Conservation (phyloP, 2,113 vertebrate genomes). For the Chionomys nivalis region DNA sequence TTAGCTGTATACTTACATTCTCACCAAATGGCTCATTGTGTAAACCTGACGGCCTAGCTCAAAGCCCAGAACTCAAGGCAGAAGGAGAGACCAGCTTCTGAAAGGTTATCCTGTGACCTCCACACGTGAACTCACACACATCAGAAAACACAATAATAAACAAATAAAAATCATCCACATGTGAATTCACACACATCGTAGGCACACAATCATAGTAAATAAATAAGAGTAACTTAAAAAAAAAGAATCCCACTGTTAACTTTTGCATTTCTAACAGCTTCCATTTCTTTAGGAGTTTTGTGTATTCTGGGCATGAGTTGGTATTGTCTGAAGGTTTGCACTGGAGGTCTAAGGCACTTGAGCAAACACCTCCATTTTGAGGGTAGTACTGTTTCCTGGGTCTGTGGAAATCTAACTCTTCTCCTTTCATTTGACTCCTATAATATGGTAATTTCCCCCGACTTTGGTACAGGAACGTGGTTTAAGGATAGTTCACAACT, state of each 20-base stretch:
- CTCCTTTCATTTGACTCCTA: slow-evolving; percentile 54
- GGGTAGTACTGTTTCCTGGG: neutral
- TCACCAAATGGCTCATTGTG: neutral
- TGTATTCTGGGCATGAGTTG: neutral
- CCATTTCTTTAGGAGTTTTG: neutral
- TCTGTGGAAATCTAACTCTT: slow-evolving; percentile 40
- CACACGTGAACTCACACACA: neutral
- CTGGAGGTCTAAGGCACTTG: neutral
- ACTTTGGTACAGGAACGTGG: slow-evolving; percentile 41
- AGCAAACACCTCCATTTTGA: neutral
- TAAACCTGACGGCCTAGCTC: neutral
- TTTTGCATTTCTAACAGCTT: neutral
- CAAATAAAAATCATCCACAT: neutral
- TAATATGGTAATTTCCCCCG: neutral
- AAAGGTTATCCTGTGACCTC: neutral
- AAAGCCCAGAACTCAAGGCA: neutral
- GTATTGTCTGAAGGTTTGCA: neutral
- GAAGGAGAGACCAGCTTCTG: neutral
- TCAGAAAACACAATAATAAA: neutral
- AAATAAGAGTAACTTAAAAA: neutral
- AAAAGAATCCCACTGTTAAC: neutral
- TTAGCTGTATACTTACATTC: neutral
- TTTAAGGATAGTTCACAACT: slow-evolving; percentile 12
- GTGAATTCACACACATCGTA: neutral
- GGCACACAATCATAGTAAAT: neutral